Evolutionary conservation across 1,140 invertebrate species (phyloP), one percentile per base, ranked within the genome.

Genomic region (Ericerus pela): DNA sequence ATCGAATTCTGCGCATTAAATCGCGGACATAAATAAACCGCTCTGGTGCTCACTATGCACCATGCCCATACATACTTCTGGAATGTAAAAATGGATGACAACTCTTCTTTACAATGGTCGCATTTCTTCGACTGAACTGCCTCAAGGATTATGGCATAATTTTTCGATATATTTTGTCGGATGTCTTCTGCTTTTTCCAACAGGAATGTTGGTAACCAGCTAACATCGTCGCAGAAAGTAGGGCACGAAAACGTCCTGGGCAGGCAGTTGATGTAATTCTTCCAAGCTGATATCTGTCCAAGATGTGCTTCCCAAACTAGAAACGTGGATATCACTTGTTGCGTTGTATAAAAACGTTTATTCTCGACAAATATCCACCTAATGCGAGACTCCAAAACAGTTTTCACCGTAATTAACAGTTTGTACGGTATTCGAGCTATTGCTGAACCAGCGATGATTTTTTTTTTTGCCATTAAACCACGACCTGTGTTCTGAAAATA

Each of bases 21-120:
- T 2, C 56, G 43, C 16, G 63, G 62, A 47, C 57, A 54, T 2
- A 66, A 55, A 51, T 63, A 66, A 11, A 81, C 74, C 55, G 73
- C 76, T 59, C 79, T 62, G 1, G 79, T 79, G 62, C 80, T 79
- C 0, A 81, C 76, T 54, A 71, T 68, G 60, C 72, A 75, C 76
- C 77, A 81, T 2, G 75, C 73, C 63, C 64, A 67, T 41, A 59
- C 59, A 57, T 64, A 68, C 14, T 57, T 14, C 14, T 68, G 64
- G 31, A 54, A 60, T 16, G 41, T 58, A 33, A 69, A 62, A 16
- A 62, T 58, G 41, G 47, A 38, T 11, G 2, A 30, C 26, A 62
- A 58, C n/a, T 51, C 36, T 22, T 51, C 37, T 28, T 51, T 37
- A 62, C 62, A 64, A 58, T 66, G 64, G n/a, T 38, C 31, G 55